These are phyloP conservation scores for Diabrotica undecimpunctata DNA, from an alignment of 1,140 invertebrate species.

Conservation along the genomic window DNA sequence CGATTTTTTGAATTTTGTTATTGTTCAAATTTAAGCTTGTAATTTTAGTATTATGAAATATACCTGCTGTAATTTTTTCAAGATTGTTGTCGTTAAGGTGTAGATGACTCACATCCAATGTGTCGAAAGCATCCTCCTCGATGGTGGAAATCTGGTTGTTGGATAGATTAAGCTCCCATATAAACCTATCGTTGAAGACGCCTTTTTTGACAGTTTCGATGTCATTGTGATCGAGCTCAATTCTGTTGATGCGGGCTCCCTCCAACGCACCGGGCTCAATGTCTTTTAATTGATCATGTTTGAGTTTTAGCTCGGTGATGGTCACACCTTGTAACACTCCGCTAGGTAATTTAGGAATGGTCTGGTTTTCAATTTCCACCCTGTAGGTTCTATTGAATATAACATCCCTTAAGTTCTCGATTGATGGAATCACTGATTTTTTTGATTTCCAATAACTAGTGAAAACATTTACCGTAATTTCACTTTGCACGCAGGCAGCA, in stretches of 20 bases:
- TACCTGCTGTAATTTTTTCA: background rate
- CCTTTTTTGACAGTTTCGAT: background rate
- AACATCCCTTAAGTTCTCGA: background rate
- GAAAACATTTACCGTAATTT: no score
- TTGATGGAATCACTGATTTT: background rate
- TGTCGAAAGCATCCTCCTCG: background rate
- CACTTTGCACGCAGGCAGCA: no score
- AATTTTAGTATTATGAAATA: background rate
- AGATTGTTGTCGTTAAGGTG: background rate
- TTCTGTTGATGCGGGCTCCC: background rate
- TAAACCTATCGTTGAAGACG: background rate
- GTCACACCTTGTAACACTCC: background rate
- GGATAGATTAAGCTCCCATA: background rate
- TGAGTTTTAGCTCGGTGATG: background rate
- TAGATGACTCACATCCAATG: background rate
- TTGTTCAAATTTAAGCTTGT: background rate
- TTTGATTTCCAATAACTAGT: no score
- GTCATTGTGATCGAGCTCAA: background rate
- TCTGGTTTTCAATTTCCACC: constrained; percentile 1
- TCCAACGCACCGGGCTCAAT: constrained; percentile 6
- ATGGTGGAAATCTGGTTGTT: background rate
- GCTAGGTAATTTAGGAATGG: background rate
- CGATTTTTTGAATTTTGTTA: background rate
- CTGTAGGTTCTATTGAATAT: background rate
- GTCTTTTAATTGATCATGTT: background rate